Evolutionary conservation across 1,140 invertebrate genomes (phyloP).

Genomic region (Sycobia sp.): DNA sequence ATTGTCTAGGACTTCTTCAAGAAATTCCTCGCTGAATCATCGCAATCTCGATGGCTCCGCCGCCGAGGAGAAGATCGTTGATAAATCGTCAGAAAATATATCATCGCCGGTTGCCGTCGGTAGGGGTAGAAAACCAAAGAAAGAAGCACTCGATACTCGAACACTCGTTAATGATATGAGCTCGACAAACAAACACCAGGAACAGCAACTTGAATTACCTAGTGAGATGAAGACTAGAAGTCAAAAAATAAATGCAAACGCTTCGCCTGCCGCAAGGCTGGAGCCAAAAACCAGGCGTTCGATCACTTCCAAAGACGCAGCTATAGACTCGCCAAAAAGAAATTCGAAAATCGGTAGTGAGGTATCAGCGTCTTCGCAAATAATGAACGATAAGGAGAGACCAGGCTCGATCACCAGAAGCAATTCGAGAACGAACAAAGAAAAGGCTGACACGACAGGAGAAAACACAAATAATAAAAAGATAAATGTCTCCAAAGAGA

Average conservation of each 20-base stretch:
- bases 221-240: conserved; percentile 16
- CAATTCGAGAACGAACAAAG: conserved; percentile 4
- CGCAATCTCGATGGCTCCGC: neutral
- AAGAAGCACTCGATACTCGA: neutral
- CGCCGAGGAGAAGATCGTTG: neutral
- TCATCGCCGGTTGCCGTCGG: neutral
- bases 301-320: neutral
- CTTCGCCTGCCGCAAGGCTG: neutral
- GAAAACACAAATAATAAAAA: neutral
- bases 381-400: neutral
- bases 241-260: neutral
- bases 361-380: too few species aligned
- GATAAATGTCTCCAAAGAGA: neutral
- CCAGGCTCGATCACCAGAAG: neutral
- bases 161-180: too few species aligned
- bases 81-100: neutral
- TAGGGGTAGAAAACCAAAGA: conserved; percentile 10
- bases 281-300: conserved; percentile 2
- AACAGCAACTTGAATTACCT: neutral
- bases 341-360: neutral
- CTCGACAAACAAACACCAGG: neutral
- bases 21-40: neutral
- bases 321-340: neutral
- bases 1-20: neutral
- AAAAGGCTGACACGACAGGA: neutral